phyloP scores from a whole-genome alignment of 2,888 invertebrate genomes.

The Digitonthophagus gazella region DNA sequence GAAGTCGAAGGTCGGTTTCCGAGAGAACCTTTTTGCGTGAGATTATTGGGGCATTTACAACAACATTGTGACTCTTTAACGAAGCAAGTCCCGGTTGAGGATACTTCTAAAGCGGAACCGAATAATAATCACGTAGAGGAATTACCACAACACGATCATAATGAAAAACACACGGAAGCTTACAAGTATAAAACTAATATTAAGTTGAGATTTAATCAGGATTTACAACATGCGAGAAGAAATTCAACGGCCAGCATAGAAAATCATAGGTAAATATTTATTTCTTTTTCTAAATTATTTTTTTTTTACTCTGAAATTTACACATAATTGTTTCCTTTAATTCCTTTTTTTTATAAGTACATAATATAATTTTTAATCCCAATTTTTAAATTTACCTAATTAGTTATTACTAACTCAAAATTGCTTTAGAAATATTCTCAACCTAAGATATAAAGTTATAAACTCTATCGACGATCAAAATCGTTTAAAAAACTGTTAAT shows the following conservation, averaged over 20 bases:
- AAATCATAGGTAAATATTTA: slow-evolving; percentile 48
- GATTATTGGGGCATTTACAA: slow-evolving; percentile 79
- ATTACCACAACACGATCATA: slow-evolving; percentile 41
- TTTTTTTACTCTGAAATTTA: no score
- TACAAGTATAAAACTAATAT: slow-evolving; percentile 96
- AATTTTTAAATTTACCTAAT: no score
- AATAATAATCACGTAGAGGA: slow-evolving; percentile 39
- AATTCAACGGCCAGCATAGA: slow-evolving; percentile 46
- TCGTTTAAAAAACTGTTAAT: no score
- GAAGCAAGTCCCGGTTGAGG: slow-evolving; percentile 29
- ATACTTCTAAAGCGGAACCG: slow-evolving; percentile 28
- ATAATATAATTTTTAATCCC: no score
- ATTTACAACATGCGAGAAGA: slow-evolving; percentile 35
- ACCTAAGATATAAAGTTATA: no score
- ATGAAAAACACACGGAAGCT: slow-evolving; percentile 37
- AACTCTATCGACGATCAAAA: no score
- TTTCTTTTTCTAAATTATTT: not conserved
- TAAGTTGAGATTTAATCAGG: slow-evolving; percentile 73
- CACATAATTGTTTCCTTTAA: no score
- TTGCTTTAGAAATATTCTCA: no score
- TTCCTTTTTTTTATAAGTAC: no score
- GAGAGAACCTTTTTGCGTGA: slow-evolving; percentile 77
- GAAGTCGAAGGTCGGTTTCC: slow-evolving; percentile 80
- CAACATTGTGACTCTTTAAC: slow-evolving; percentile 72
- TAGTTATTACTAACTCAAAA: no score